Evolutionary conservation across 2,113 vertebrate species (phyloP), one percentile per base, ranked within the genome.

Genomic region (Martes martes): DNA sequence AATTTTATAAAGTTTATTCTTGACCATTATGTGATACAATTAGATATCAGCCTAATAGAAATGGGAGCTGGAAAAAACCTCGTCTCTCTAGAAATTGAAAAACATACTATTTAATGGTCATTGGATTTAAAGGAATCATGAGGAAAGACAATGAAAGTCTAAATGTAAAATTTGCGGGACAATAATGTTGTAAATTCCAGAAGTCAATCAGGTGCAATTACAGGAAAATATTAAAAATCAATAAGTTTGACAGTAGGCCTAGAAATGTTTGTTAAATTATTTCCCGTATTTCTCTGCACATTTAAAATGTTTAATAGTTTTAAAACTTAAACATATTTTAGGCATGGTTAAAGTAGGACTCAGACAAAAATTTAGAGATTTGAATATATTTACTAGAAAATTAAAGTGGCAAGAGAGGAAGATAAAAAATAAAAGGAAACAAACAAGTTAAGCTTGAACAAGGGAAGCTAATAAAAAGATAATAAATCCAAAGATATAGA

Each of bases 291-390:
- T 94, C 57, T 82, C 33, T 90, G 42, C 85, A 45, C 59, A 74
- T 80, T 88, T 95, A 74, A 89, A 87, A 63, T 79, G 83, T n/a
- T 67, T 82, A 82, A 71, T 87, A 71, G 36, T 78, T 95, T 47
- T 11, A 79, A 81, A 67, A 61, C 31, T 87, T 79, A 93, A 90
- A 81, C n/a, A 9, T 6, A 3, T 52, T 21, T 97, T 65, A 19
- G 33, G 21, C 57, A 52, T 59, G 7, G 63, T 36, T 93, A 81
- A 88, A 91, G 14, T 89, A 42, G 47, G 39, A 73, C 71, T 86
- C 21, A 36, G 90, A 80, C 57, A 61, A 88, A 89, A 95, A 24
- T 80, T 83, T 31, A 79, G 47, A 67, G 26, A n/a, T 89, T 93
- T 88, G 57, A 69, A 55, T n/a, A 45, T 18, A 47, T 31, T 57